Conservation (phyloP, 1,140 invertebrate genomes). For the Drosophila melanogaster region DNA sequence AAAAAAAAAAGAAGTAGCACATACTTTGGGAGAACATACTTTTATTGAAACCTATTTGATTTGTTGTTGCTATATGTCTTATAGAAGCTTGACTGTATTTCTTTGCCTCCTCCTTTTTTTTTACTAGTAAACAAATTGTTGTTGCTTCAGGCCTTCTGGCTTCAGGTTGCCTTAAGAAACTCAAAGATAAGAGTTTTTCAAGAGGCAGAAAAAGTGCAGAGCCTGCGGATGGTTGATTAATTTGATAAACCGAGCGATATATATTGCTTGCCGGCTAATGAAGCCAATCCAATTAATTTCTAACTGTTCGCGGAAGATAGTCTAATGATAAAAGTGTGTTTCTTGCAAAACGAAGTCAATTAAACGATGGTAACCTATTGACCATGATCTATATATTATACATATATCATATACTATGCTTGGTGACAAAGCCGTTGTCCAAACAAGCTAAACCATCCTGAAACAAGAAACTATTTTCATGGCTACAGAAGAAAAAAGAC, state of each 20-base stretch:
- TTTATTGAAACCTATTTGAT: no score
- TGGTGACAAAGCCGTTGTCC: no score
- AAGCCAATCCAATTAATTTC: constrained; percentile 31
- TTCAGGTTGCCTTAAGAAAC: no score
- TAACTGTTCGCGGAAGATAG: background rate
- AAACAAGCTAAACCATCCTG: no score
- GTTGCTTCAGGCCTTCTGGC: constrained; percentile 7
- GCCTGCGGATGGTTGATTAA: constrained; percentile 31
- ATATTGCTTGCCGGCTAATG: constrained; percentile 34
- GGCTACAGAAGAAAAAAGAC: no score
- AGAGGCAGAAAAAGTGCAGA: background rate
- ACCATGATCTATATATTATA: background rate
- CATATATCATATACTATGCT: no score
- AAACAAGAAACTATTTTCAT: background rate
- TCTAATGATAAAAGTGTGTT: background rate
- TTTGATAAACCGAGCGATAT: constrained; percentile 40
- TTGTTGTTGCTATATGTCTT: background rate
- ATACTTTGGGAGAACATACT: no score
- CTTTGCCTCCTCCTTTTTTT: constrained; percentile 10
- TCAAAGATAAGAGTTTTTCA: constrained; percentile 1
- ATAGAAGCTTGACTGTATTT: constrained; percentile 12
- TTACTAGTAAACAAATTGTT: constrained; percentile 42
- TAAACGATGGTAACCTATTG: background rate
- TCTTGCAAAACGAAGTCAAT: constrained; percentile 1
- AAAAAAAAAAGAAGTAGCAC: no score